A percentile compares a stretch with the other conserved stretches of the same genome.
These are phyloP conservation scores for Caenorhabditis wallacei DNA, from an alignment of 2,888 invertebrate genomes.

Conservation along the genomic window DNA sequence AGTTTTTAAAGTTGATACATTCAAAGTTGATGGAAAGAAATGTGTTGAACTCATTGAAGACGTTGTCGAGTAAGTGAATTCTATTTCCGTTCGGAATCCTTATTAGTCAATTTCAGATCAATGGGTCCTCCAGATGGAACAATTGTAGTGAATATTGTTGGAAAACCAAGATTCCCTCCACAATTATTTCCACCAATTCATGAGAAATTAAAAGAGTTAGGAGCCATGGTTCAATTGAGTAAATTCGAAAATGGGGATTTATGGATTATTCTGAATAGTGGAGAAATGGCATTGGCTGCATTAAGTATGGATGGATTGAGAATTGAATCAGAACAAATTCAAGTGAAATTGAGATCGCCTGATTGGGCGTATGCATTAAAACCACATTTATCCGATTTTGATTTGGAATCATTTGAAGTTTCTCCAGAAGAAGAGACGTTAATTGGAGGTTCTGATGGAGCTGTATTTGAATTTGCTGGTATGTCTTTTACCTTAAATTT, in stretches of 20 bases:
- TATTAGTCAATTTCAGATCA: constrained; percentile 63
- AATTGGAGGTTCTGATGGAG: constrained; percentile 30
- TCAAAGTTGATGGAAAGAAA: constrained; percentile 89
- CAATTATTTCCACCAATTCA: constrained; percentile 74
- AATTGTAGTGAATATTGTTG: constrained; percentile 87
- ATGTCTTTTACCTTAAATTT: not conserved
- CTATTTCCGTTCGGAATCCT: not conserved
- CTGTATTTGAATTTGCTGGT: constrained; percentile 69
- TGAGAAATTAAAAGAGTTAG: constrained; percentile 78
- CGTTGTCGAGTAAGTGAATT: constrained; percentile 73
- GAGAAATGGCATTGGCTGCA: constrained; percentile 89
- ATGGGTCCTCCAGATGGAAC: constrained; percentile 97
- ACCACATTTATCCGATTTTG: constrained; percentile 59
- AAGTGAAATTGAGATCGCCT: constrained; percentile 71
- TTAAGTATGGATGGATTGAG: constrained; percentile 84
- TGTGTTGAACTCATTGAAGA: constrained; percentile 90
- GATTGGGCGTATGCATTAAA: constrained; percentile 72
- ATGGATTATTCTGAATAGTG: constrained; percentile 94
- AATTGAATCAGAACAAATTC: constrained; percentile 58
- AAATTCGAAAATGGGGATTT: constrained; percentile 91
- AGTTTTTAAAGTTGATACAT: constrained; percentile 92
- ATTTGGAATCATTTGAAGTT: constrained; percentile 53
- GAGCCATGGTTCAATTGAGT: constrained; percentile 75
- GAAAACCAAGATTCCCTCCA: constrained; percentile 74
- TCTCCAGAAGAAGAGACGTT: constrained; percentile 54